Evolutionary conservation across 2,113 vertebrate genomes (phyloP).

Genomic region (Calyptomena viridis): DNA sequence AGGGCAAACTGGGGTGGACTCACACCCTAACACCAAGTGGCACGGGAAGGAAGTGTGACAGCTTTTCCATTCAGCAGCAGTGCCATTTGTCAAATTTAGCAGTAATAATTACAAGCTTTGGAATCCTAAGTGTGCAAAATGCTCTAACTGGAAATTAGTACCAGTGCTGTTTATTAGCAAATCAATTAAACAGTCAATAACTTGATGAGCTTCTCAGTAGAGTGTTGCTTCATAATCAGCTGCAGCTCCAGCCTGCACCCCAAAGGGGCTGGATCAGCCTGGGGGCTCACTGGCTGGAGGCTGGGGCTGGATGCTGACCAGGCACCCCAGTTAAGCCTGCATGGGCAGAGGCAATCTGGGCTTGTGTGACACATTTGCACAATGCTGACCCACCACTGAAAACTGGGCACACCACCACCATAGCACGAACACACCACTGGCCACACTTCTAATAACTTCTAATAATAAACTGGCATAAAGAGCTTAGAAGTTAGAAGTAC

Average conservation of each 20-base stretch:
- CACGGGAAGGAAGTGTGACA: background rate
- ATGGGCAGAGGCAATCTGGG: background rate
- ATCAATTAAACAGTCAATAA: background rate
- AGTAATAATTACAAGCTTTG: background rate
- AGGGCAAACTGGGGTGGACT: background rate
- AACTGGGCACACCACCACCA: rapidly evolving
- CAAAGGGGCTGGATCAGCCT: background rate
- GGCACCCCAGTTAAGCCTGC: background rate
- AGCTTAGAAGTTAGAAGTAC: conserved; percentile 1
- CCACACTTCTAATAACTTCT: background rate
- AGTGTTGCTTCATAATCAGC: background rate
- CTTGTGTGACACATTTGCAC: background rate
- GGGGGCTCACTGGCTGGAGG: background rate
- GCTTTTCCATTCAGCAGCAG: background rate
- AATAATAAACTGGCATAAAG: background rate
- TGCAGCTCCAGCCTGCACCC: background rate
- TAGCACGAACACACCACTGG: rapidly evolving
- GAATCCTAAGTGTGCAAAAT: background rate
- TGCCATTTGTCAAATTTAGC: background rate
- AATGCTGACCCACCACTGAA: background rate
- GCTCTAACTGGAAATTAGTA: background rate
- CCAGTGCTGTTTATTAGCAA: background rate
- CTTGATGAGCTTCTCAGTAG: background rate
- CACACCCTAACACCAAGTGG: background rate
- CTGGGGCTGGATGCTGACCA: background rate